These are phyloP conservation scores for Galeopterus variegatus DNA, from an alignment of 2,113 vertebrate genomes.

Conservation along the genomic window DNA sequence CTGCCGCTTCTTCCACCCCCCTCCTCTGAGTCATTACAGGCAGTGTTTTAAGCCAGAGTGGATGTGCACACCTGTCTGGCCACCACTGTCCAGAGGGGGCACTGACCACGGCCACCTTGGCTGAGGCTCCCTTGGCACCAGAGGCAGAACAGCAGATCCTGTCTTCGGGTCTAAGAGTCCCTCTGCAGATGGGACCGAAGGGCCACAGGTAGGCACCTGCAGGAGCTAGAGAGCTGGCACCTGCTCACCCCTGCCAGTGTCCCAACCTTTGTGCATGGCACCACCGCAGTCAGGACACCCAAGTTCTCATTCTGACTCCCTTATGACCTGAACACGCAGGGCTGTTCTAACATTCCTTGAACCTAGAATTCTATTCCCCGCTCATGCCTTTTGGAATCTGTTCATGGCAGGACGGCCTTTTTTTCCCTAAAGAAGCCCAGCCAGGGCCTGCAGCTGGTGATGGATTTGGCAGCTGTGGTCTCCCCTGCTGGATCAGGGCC, in stretches of 20 bases:
- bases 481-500: neutral
- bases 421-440: neutral
- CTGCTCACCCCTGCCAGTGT: fast-evolving
- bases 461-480: neutral
- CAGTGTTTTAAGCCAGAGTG: neutral
- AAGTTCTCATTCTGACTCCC: fast-evolving
- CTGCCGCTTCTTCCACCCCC: neutral
- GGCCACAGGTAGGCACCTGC: neutral
- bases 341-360: neutral
- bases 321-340: neutral
- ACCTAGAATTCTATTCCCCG: too few relatives aligned
- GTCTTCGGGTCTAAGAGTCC: neutral
- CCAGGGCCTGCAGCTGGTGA: constrained; percentile 9
- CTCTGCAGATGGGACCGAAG: neutral
- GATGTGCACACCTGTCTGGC: fast-evolving
- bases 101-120: fast-evolving
- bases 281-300: too few relatives aligned
- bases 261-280: fast-evolving
- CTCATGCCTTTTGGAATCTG: neutral
- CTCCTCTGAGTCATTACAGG: too few relatives aligned
- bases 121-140: neutral
- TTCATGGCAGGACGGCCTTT: neutral
- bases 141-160: neutral
- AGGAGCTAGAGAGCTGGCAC: fast-evolving
- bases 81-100: fast-evolving